Evolutionary conservation across 2,113 vertebrate species (phyloP).

Genomic region (Notarius lentiginosus): DNA sequence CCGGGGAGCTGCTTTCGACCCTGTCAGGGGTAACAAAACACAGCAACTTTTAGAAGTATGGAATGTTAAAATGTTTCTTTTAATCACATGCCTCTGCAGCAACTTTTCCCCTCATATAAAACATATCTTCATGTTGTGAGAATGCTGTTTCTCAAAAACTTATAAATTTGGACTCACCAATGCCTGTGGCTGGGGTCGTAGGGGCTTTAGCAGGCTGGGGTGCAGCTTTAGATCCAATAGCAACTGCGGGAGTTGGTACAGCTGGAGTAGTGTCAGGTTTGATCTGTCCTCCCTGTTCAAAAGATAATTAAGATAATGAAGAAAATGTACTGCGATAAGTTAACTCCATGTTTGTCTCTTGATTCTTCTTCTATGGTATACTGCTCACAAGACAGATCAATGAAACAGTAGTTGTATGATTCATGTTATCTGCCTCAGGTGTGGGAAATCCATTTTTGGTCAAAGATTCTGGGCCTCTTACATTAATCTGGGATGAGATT

Average conservation of each 20-base stretch:
- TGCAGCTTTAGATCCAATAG: conserved; percentile 74
- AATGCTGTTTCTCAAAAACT: neutral
- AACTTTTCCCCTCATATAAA: neutral
- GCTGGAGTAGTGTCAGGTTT: conserved; percentile 76
- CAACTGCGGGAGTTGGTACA: conserved; percentile 64
- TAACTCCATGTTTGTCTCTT: neutral
- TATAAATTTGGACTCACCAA: conserved; percentile 73
- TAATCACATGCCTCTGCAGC: neutral
- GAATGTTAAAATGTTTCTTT: neutral
- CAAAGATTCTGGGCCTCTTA: no score
- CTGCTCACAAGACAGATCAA: neutral
- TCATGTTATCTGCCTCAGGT: neutral
- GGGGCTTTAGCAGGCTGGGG: conserved; percentile 78
- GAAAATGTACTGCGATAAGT: neutral
- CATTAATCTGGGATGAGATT: neutral
- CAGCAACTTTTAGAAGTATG: neutral
- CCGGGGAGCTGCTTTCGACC: conserved; percentile 78
- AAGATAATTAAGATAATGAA: neutral
- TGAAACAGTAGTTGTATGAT: neutral
- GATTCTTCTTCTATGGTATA: neutral
- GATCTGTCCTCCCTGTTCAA: conserved; percentile 62
- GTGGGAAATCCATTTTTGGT: no score
- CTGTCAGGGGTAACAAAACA: conserved; percentile 63
- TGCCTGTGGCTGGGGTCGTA: conserved; percentile 77
- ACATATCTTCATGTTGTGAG: neutral